Conservation (phyloP, 2,888 invertebrate genomes). For the Scelioninae gen. 1 region DNA sequence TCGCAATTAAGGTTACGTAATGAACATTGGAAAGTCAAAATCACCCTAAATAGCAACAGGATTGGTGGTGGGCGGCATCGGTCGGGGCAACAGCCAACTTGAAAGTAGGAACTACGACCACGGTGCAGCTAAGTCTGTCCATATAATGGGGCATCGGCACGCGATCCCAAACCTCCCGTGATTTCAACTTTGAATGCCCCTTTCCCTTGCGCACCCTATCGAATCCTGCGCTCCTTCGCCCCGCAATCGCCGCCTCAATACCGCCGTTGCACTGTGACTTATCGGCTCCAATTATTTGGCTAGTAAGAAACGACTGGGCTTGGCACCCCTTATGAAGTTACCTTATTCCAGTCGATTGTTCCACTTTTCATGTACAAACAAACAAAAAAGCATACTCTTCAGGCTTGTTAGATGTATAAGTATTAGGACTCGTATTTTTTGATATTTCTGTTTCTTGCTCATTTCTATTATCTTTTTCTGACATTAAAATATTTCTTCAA, state of each 20-base stretch:
- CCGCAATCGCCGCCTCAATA: constrained; percentile 54
- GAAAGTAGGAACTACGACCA: constrained; percentile 81
- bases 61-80: constrained; percentile 69
- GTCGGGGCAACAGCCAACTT: constrained; percentile 75
- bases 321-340: constrained; percentile 68
- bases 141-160: constrained; percentile 83
- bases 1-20: constrained; percentile 74
- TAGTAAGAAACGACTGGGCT: constrained; percentile 78
- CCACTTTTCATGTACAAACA: constrained; percentile 66
- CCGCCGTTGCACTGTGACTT: constrained; percentile 81
- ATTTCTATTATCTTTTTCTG: too few relatives aligned
- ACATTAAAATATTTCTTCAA: too few relatives aligned
- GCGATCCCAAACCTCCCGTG: constrained; percentile 80
- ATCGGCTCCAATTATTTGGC: constrained; percentile 84
- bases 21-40: constrained; percentile 77
- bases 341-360: constrained; percentile 70
- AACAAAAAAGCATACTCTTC: constrained; percentile 41
- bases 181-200: constrained; percentile 79
- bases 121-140: constrained; percentile 81
- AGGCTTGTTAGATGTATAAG: not conserved
- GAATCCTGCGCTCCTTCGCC: constrained; percentile 38
- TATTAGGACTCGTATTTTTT: constrained; percentile 22
- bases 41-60: constrained; percentile 80
- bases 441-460: constrained; percentile 18
- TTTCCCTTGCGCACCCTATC: constrained; percentile 61